A percentile compares a stretch with the other conserved stretches of the same genome.
Evolutionary conservation across 2,888 invertebrate species (phyloP).

Genomic region (Sylvicola fuscatus): DNA sequence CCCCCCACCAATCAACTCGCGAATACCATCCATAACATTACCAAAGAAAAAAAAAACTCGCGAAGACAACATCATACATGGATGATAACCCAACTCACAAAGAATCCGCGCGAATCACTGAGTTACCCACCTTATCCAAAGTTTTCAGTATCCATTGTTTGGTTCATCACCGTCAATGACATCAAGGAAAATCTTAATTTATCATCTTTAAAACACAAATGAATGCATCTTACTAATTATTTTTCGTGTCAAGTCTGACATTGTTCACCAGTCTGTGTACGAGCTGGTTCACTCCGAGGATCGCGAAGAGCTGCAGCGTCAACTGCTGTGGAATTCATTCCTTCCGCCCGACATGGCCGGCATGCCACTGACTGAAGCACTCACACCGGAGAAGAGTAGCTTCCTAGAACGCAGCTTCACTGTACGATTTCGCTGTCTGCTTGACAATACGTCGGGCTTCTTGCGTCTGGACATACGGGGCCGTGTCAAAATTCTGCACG

Average conservation of each 20-base stretch:
- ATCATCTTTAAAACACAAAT: too few species aligned
- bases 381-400: conserved; percentile 73
- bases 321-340: conserved; percentile 88
- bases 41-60: too few species aligned
- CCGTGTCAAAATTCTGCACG: conserved; percentile 85
- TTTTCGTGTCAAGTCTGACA: conserved; percentile 71
- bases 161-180: too few species aligned
- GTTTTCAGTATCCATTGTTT: too few species aligned
- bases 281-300: conserved; percentile 98
- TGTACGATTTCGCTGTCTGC: conserved; percentile 92
- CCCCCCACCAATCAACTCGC: too few species aligned
- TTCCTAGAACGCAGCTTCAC: conserved; percentile 92
- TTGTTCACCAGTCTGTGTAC: conserved; percentile 97
- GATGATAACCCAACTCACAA: too few species aligned
- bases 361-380: conserved; percentile 67
- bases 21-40: too few species aligned
- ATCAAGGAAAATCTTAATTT: too few species aligned
- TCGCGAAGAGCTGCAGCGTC: conserved; percentile 87
- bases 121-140: too few species aligned
- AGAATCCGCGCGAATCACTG: too few species aligned
- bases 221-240: too few species aligned
- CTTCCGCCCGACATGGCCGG: conserved; percentile 38
- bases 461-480: conserved; percentile 95
- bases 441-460: conserved; percentile 99
- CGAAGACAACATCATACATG: too few species aligned